Percentiles rank a stretch among this genome's conserved stretches.
Evolutionary conservation across 2,113 vertebrate genomes (phyloP).

Genomic region (Bungarus multicinctus): DNA sequence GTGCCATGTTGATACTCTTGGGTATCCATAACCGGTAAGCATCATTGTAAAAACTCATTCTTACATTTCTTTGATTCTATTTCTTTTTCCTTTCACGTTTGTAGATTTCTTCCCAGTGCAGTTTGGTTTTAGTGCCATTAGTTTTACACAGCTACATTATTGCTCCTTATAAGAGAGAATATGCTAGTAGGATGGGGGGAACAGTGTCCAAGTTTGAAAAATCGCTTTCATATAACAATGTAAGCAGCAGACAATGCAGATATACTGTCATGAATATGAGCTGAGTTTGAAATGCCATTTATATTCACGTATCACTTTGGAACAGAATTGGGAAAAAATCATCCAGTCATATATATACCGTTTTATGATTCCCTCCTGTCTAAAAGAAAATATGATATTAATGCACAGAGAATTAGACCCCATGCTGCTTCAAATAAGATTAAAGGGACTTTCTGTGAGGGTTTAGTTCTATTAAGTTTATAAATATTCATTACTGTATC

Average conservation of each 20-base stretch:
- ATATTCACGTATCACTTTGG: constrained; percentile 5
- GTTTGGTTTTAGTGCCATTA: constrained; percentile 25
- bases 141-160: constrained; percentile 13
- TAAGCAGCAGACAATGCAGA: constrained; percentile 32
- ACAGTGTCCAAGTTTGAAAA: constrained; percentile 20
- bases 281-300: constrained; percentile 43
- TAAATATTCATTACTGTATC: constrained; percentile 64
- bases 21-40: neutral
- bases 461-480: constrained; percentile 57
- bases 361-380: constrained; percentile 44
- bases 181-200: constrained; percentile 43
- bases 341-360: constrained; percentile 55
- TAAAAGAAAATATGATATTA: constrained; percentile 54
- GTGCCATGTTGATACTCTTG: neutral
- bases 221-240: constrained; percentile 42
- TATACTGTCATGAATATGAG: constrained; percentile 6
- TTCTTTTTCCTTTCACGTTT: neutral
- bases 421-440: constrained; percentile 62
- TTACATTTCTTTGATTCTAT: neutral
- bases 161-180: constrained; percentile 27
- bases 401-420: constrained; percentile 51
- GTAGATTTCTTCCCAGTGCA: neutral
- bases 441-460: constrained; percentile 56
- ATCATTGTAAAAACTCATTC: neutral
- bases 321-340: constrained; percentile 30